Conservation (phyloP, 2,797 vertebrate species). For the Pseudochirops cupreus region DNA sequence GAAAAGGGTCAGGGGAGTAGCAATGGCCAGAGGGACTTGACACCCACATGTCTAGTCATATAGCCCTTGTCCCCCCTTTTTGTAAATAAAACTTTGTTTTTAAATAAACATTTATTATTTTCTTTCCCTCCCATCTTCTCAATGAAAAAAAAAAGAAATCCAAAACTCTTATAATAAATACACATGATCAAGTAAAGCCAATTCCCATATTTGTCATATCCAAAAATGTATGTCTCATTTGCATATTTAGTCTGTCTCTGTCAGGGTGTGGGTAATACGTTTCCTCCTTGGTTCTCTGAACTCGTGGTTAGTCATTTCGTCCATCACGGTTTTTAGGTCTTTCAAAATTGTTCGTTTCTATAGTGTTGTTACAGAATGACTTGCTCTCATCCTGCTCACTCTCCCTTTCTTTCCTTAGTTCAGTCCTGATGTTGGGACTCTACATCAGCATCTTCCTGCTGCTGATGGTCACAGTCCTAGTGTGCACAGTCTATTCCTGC, state of each 20-base stretch:
- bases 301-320: not conserved
- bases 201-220: not conserved
- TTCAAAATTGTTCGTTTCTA: not conserved
- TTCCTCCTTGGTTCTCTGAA: not conserved
- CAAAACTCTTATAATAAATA: not conserved
- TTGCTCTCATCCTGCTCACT: not conserved
- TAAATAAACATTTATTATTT: not conserved
- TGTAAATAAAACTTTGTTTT: not conserved
- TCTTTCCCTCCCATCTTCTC: not conserved
- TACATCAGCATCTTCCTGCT: constrained; percentile 93
- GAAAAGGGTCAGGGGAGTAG: not conserved
- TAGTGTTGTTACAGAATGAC: not conserved
- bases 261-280: not conserved
- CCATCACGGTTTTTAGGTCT: not conserved
- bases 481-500: constrained; percentile 95
- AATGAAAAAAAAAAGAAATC: not conserved
- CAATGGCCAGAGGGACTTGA: not conserved
- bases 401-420: constrained; percentile 84
- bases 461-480: constrained; percentile 92
- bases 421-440: constrained; percentile 92
- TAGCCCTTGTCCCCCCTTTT: not conserved
- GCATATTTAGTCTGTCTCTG: not conserved
- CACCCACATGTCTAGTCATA: not conserved
- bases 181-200: not conserved
- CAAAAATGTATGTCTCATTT: not conserved